Evolutionary conservation across 2,888 invertebrate genomes (phyloP), one percentile per base, ranked within the genome.

Genomic region (Xestia xanthographa): DNA sequence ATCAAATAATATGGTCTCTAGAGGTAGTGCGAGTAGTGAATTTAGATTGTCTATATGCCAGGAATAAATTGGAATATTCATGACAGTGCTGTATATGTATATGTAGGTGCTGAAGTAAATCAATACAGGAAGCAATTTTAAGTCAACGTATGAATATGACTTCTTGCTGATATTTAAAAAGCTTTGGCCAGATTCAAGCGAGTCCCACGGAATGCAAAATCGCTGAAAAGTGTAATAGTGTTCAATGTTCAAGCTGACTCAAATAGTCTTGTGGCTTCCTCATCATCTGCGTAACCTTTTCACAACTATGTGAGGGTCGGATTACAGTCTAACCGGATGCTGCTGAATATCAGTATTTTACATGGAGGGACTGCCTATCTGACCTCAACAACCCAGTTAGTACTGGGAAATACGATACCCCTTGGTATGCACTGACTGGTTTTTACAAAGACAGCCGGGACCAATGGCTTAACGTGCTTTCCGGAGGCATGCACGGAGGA

Each of bases 61-160:
- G 43, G 26, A 53, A 77, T 77, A 43, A 26, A 76, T 77, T 76
- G 43, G 41, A 29, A 43, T 77, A 53, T 77, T 43, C 66, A 75
- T 53, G 34, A 1, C 20, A 17, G 14, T n/a, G 34, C 60, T 48
- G 41, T 45, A 29, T 74, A 29, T 12, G 3, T 14, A 26, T 14
- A 17, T 8, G 26, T 11, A 12, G 8, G 58, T 41, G 8, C 5
- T 48, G 12, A 50, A 41, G 29, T 20, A 48, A n/a, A 58, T 29
- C n/a, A 17, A 56, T n/a, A 26, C 5, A 20, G 20, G 29, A 29
- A 60, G 29, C 14, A 75, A 60, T 48, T 0, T 29, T 67, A 45
- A 12, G 17, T 34, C n/a, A 45, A 70, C 20, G 50, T 50, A 22
- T 48, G 5, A 22, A 48, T n/a, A 53, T 53, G 4, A 53, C 12